Conservation (phyloP, 2,888 invertebrate species). For the Adela reaumurella region DNA sequence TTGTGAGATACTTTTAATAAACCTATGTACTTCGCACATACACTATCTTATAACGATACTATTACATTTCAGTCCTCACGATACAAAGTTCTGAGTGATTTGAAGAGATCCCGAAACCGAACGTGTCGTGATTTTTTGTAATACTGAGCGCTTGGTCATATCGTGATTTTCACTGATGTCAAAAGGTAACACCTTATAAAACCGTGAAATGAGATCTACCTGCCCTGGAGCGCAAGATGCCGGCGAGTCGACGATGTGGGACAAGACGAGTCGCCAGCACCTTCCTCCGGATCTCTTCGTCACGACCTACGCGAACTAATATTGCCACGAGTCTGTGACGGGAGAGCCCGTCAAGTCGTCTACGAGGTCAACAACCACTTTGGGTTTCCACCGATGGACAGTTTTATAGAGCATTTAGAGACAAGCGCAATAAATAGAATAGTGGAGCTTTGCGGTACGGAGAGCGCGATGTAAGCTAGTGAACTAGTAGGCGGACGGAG, state of each 20-base stretch:
- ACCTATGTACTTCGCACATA: neutral
- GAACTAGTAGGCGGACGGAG: conserved; percentile 46
- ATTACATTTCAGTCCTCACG: neutral
- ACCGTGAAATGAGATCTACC: neutral
- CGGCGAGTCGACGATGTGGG: conserved; percentile 35
- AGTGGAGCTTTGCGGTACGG: neutral
- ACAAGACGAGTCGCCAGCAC: conserved; percentile 50
- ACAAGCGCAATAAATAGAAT: neutral
- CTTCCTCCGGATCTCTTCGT: conserved; percentile 21
- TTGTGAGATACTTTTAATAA: neutral
- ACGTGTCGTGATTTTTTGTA: neutral
- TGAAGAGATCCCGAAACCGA: neutral
- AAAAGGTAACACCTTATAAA: no score
- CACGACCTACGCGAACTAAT: neutral
- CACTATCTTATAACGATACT: neutral
- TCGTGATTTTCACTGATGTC: no score
- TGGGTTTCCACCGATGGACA: no score
- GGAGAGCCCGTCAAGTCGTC: no score
- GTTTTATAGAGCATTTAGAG: no score
- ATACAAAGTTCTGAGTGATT: neutral
- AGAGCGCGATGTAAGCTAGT: neutral
- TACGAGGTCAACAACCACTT: no score
- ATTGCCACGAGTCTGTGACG: no score
- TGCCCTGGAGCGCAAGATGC: conserved; percentile 29
- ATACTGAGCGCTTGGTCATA: no score